phyloP scores from a whole-genome alignment of 2,797 vertebrate genomes.

The Halcyon badia region DNA sequence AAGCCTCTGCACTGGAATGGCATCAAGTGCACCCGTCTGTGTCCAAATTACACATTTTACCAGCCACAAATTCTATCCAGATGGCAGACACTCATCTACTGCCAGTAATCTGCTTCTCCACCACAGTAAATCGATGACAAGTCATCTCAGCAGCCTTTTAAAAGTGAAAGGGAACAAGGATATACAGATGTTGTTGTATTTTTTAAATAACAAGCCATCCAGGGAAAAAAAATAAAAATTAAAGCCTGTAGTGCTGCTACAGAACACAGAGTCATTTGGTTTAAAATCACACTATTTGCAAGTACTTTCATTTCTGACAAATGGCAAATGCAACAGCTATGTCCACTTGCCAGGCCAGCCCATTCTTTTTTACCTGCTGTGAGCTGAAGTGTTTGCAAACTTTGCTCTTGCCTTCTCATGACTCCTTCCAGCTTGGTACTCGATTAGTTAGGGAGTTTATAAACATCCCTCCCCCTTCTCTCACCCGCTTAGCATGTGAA shows the following conservation, averaged over 20 bases:
- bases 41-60: neutral
- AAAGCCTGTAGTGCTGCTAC: neutral
- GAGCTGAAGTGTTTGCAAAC: neutral
- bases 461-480: neutral
- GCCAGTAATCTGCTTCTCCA: neutral
- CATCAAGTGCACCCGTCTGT: neutral
- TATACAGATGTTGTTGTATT: neutral
- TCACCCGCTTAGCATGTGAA: neutral
- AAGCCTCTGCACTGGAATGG: neutral
- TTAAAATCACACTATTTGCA: neutral
- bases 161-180: neutral
- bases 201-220: neutral
- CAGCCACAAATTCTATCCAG: conserved; percentile 16
- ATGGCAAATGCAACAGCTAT: neutral
- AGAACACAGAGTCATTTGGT: neutral
- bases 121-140: neutral
- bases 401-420: neutral
- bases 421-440: neutral
- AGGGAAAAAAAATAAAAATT: neutral
- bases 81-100: conserved; percentile 20
- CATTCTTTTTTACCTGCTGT: neutral
- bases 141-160: conserved; percentile 1
- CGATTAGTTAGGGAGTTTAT: neutral
- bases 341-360: neutral
- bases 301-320: neutral